These are phyloP conservation scores for Drosophila mercatorum DNA, from an alignment of 2,888 invertebrate species.

Conservation along the genomic window DNA sequence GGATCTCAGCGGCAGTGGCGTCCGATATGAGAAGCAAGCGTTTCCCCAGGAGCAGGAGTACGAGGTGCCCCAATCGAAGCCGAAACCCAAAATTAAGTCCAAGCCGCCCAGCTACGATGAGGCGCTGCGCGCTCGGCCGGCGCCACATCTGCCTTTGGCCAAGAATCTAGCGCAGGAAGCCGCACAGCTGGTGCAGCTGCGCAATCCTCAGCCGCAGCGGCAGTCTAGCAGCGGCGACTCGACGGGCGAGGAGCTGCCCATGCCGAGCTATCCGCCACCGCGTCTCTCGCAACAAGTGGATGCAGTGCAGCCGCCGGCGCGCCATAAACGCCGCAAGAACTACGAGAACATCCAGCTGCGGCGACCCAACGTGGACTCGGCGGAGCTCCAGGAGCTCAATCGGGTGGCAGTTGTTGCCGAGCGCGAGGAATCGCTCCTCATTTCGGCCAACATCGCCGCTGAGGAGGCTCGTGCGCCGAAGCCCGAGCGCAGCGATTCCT, in stretches of 20 bases:
- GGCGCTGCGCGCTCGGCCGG: constrained; percentile 60
- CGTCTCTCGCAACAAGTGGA: constrained; percentile 72
- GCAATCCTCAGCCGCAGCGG: constrained; percentile 41
- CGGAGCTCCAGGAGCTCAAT: constrained; percentile 76
- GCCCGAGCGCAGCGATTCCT: constrained; percentile 84
- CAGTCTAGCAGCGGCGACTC: constrained; percentile 45
- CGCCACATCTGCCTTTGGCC: constrained; percentile 49
- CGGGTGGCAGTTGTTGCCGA: constrained; percentile 64
- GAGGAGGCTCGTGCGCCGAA: constrained; percentile 76
- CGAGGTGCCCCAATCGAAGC: constrained; percentile 75
- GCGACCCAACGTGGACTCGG: constrained; percentile 79
- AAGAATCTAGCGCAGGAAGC: constrained; percentile 66
- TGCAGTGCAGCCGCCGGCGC: constrained; percentile 74
- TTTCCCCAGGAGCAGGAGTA: constrained; percentile 56
- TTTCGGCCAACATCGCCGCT: constrained; percentile 68
- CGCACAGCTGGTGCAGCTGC: constrained; percentile 57
- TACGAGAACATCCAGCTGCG: constrained; percentile 81
- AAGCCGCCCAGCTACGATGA: constrained; percentile 83
- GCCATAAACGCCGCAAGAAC: constrained; percentile 79
- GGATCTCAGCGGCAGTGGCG: constrained; percentile 60
- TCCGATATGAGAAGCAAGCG: background rate
- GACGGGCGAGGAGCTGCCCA: constrained; percentile 74
- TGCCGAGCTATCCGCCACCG: constrained; percentile 83
- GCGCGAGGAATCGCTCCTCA: constrained; percentile 75
- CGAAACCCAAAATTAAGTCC: constrained; percentile 44